These are phyloP conservation scores for Cephus pulcher DNA, from an alignment of 2,888 invertebrate species.

Conservation along the genomic window DNA sequence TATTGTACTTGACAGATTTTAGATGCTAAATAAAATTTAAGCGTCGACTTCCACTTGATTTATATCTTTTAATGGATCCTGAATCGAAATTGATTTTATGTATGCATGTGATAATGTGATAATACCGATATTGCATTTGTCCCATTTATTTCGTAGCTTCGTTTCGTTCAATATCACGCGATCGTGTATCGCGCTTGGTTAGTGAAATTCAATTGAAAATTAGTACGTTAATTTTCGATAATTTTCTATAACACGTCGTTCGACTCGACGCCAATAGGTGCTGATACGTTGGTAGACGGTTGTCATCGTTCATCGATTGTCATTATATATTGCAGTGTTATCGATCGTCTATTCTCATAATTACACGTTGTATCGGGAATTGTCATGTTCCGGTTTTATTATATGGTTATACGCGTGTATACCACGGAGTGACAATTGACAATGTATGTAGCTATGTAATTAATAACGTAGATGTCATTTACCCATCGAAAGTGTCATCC, in stretches of 20 bases:
- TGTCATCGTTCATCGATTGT: slow-evolving; percentile 32
- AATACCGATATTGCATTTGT: background rate
- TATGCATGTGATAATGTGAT: background rate
- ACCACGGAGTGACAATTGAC: background rate
- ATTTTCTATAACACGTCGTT: background rate
- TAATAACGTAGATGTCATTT: background rate
- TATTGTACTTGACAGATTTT: background rate
- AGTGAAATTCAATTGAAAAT: background rate
- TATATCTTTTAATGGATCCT: background rate
- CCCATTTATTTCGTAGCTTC: background rate
- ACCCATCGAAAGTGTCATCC: background rate
- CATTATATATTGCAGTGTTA: slow-evolving; percentile 5
- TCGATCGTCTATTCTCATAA: slow-evolving; percentile 42
- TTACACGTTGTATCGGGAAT: slow-evolving; percentile 38
- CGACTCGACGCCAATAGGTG: background rate
- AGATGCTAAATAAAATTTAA: background rate
- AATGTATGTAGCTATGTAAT: background rate
- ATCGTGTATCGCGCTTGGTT: background rate
- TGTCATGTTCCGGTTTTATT: background rate
- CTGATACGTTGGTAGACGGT: slow-evolving; percentile 33
- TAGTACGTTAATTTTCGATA: background rate
- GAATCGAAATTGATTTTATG: background rate
- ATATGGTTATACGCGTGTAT: background rate
- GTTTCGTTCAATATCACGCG: background rate
- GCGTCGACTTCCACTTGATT: background rate